Conservation (phyloP, 2,888 invertebrate species). For the Drosophila bunnanda region DNA sequence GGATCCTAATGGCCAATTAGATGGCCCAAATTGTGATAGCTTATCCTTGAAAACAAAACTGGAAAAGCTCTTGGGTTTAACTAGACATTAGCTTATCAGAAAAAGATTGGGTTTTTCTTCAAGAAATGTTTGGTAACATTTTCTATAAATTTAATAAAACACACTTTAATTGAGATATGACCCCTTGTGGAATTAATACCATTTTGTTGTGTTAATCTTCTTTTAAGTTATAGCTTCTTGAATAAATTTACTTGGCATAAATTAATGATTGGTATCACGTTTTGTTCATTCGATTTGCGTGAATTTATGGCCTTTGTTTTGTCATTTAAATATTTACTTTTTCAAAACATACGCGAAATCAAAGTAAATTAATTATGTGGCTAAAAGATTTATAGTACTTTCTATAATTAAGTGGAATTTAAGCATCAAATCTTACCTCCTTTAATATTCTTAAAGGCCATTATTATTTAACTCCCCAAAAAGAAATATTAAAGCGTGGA, state of each 20-base stretch:
- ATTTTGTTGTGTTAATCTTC: background rate
- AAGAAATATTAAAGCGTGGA: background rate
- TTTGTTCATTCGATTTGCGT: background rate
- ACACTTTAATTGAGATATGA: background rate
- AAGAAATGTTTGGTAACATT: background rate
- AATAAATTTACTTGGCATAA: conserved; percentile 2
- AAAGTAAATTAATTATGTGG: background rate
- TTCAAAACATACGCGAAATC: background rate
- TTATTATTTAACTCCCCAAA: background rate
- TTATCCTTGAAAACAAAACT: conserved; percentile 13
- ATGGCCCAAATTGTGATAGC: conserved; percentile 14
- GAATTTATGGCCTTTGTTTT: background rate
- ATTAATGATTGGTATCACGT: background rate
- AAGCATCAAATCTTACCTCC: background rate
- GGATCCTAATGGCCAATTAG: conserved; percentile 28
- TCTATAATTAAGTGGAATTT: background rate
- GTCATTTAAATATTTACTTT: background rate
- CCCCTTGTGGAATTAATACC: too few relatives aligned
- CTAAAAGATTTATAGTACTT: background rate
- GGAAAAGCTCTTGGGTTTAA: conserved; percentile 7
- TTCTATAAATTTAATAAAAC: background rate
- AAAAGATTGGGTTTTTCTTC: background rate
- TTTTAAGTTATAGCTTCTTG: conserved; percentile 3
- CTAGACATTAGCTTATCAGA: conserved; percentile 1
- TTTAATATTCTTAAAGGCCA: background rate